These are phyloP conservation scores for Diarsia dahlii DNA, from an alignment of 2,888 invertebrate species.

Conservation along the genomic window DNA sequence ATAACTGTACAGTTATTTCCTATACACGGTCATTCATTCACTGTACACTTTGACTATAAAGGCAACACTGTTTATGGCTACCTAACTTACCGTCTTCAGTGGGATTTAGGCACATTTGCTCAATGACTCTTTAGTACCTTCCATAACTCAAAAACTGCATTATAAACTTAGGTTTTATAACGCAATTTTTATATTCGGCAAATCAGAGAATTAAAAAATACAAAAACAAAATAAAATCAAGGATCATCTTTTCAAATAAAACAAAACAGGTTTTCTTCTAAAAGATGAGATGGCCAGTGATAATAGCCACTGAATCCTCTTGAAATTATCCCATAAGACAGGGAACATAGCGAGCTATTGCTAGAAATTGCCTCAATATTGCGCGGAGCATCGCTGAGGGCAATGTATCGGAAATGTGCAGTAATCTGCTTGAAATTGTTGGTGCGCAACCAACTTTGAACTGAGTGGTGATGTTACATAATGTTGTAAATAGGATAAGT, in stretches of 20 bases:
- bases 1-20: not conserved
- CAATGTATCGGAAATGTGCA: constrained; percentile 51
- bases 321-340: constrained; percentile 10
- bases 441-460: constrained; percentile 37
- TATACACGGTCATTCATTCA: no score
- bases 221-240: not conserved
- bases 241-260: not conserved
- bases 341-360: constrained; percentile 30
- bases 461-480: constrained; percentile 3
- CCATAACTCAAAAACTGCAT: not conserved
- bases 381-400: constrained; percentile 26
- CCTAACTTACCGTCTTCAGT: not conserved
- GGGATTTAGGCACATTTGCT: no score
- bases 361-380: constrained; percentile 38
- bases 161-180: not conserved
- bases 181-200: not conserved
- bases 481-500: not conserved
- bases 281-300: constrained; percentile 8
- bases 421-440: constrained; percentile 50
- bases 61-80: no score
- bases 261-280: not conserved
- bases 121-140: not conserved
- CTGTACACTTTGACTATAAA: no score
- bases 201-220: not conserved
- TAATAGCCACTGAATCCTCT: constrained; percentile 13